Percentiles rank a stretch among this genome's conserved stretches.
These are phyloP conservation scores for Mimas tiliae DNA, from an alignment of 2,888 invertebrate species.

Conservation along the genomic window DNA sequence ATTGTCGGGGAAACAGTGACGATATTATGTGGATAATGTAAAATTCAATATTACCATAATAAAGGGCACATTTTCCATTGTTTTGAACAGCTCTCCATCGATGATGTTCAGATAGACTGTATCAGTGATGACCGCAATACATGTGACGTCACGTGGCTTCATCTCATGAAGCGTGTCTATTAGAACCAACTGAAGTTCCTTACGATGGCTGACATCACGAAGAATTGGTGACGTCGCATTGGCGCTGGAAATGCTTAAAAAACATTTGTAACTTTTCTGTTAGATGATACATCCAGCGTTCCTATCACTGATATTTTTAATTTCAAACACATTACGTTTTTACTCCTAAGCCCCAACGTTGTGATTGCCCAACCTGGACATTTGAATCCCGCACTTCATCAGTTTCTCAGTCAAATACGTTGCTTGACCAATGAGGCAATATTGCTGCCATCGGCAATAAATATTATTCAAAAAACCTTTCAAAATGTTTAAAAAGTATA, in stretches of 20 bases:
- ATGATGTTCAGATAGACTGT: conserved; percentile 81
- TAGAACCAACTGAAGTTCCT: conserved; percentile 63
- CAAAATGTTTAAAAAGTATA: no score
- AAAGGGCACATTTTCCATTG: conserved; percentile 72
- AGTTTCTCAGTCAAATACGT: no score
- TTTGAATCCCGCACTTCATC: no score
- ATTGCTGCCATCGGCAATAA: no score
- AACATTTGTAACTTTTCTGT: no score
- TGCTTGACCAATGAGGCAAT: no score
- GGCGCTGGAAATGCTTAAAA: conserved; percentile 10
- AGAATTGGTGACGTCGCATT: conserved; percentile 45
- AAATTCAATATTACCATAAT: conserved; percentile 72
- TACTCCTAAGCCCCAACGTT: no score
- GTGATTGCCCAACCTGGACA: no score
- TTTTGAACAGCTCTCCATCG: conserved; percentile 73
- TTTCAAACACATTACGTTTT: no score
- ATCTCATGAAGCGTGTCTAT: conserved; percentile 59
- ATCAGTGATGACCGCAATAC: conserved; percentile 82
- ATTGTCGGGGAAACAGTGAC: background rate
- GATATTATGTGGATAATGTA: background rate
- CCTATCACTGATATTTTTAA: no score
- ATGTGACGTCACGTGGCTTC: conserved; percentile 66
- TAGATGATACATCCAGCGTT: no score
- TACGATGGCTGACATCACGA: conserved; percentile 49
- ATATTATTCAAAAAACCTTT: no score